Base-by-base conservation (phyloP, 2,888 invertebrate species). In the Endomychus coccineus region DNA sequence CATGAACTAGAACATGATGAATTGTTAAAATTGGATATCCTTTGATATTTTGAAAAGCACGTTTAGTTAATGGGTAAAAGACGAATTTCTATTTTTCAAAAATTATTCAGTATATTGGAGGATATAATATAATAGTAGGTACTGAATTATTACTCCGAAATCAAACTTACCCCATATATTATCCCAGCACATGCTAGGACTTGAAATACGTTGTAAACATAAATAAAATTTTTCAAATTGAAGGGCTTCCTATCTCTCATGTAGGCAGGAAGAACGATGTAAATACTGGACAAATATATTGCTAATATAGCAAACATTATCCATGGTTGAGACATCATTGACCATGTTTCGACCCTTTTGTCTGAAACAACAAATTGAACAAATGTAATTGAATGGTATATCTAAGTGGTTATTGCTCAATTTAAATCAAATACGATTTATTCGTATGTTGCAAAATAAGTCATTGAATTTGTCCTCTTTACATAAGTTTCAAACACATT, bases 181-280 rank as follows among this genome's bases (percentile, higher is more conserved):
- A 81, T 69, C 42, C 72, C 65, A n/a, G 71, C 67, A 46, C 83
- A 84, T 16, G 80, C 71, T 2, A 75, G 41, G 9, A 91, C 83
- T 75, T 91, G 90, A 30, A 77, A 58, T n/a, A 84, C 64, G 60
- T 92, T 91, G 67, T 91, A 92, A 50, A 74, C 68, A 40, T 78
- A 73, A 46, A 91, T 78, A 17, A 81, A 57, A 2, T 61, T 68
- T 46, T 76, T 77, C 16, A 90, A 62, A 7, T 78, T 64, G 55
- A 74, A 80, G 0, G 91, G 74, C 43, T 72, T 69, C 34, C 80
- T 71, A 49, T 76, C 63, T 53, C 70, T 71, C 90, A 92, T 92
- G 49, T 73, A 74, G 9, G 59, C 54, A 5, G 78, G 78, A 12
- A 77, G 71, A 43, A 66, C 58, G 14, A 69, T 66, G 25, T 67